Evolutionary conservation across 2,113 vertebrate genomes (phyloP).

Genomic region (Circaetus gallicus): DNA sequence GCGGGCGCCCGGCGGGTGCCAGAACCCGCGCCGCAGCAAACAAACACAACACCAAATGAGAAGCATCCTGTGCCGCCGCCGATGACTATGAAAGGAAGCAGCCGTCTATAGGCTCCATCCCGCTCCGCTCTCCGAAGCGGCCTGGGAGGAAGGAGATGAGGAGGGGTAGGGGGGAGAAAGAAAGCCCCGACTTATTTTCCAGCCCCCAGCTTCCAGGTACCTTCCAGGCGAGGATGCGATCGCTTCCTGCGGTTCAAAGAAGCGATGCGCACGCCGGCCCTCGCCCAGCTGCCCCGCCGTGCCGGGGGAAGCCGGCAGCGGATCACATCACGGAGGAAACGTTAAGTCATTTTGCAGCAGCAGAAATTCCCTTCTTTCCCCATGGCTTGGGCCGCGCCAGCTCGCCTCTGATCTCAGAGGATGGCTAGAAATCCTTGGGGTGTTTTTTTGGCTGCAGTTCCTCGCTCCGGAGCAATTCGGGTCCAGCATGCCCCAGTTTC

Average conservation of each 20-base stretch:
- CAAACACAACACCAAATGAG: slow-evolving; percentile 57
- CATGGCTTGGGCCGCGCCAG: background rate
- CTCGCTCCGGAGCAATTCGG: background rate
- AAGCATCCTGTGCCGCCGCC: slow-evolving; percentile 59
- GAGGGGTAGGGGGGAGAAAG: background rate
- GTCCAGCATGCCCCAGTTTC: fast-evolving
- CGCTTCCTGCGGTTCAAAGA: slow-evolving; percentile 23
- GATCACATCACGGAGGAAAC: background rate
- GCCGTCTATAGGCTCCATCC: slow-evolving; percentile 33
- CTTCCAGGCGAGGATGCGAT: slow-evolving; percentile 31
- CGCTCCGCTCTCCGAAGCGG: background rate
- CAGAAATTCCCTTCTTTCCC: background rate
- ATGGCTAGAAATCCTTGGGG: background rate
- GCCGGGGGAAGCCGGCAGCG: background rate
- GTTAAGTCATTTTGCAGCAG: background rate
- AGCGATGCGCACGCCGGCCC: background rate
- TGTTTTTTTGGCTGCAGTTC: background rate
- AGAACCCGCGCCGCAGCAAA: slow-evolving; percentile 33
- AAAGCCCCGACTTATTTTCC: slow-evolving; percentile 41
- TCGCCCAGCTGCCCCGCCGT: background rate
- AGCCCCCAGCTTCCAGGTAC: slow-evolving; percentile 39
- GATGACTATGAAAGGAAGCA: slow-evolving; percentile 66
- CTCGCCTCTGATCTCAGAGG: background rate
- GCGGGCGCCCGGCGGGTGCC: slow-evolving; percentile 41
- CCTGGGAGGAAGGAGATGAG: slow-evolving; percentile 43